Base-by-base conservation (phyloP, 2,888 invertebrate genomes). In the Branchellion lobata region DNA sequence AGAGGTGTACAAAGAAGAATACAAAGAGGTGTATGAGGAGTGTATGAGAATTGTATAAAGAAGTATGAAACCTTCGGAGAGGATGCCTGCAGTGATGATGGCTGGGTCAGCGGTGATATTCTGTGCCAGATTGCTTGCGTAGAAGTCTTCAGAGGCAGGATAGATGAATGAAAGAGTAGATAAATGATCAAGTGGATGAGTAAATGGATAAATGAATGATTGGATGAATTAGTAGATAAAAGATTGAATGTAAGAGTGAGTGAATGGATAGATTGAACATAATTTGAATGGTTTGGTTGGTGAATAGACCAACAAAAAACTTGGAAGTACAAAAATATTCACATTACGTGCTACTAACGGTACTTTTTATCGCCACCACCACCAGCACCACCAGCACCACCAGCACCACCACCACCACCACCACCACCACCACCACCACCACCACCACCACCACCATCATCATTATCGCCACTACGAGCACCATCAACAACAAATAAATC, bases 61-160 rank as follows among this genome's bases (percentile, higher is more conserved):
- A 14, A 47, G 18, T 47, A 47, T 14, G 81, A 77, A 71, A 83
- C 82, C 79, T 65, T 84, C 86, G 82, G 88, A 84, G 87, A 90
- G 84, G 91, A 91, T 82, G 91, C 92, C 82, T 91, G 92, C 85
- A 82, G 92, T 92, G 87, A 94, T 91, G 84, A 96, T 95, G 83
- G 95, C 95, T 81, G 96, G 95, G 90, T 96, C 96, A 90, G 95
- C 91, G 83, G 93, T 91, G 84, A 94, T 93, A 74, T 82, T 81
- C 14, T 57, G 61, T 18, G 24, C 21, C 24, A 57, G n/a, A n/a
- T 5, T 57, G 61, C 24, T 24, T n/a, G 21, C 21, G 21, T 57
- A 57, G 21, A 57, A 57, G 40, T 40, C 40, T 40, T n/a, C n/a
- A n/a, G n/a, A n/a, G n/a, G 24, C 24, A 65, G 24, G 8, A 65